These are phyloP conservation scores for Brachyptera putata DNA, from an alignment of 2,888 invertebrate species.

Conservation along the genomic window DNA sequence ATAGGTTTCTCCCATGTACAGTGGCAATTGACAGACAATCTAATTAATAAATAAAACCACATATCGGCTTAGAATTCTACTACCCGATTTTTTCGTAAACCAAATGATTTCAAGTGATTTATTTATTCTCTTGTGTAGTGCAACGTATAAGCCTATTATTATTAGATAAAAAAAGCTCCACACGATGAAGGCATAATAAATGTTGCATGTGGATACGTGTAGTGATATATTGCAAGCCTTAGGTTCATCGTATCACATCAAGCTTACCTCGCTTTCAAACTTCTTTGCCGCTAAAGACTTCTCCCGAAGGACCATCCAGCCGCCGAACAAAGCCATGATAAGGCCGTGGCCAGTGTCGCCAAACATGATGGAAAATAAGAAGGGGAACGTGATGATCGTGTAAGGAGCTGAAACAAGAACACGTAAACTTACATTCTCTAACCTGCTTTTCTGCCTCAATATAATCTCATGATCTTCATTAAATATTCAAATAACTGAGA, in stretches of 20 bases:
- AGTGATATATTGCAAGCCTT: no score
- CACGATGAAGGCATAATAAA: no score
- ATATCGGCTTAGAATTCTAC: no score
- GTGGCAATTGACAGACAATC: neutral
- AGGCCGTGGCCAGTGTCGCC: constrained; percentile 96
- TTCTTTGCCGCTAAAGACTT: constrained; percentile 84
- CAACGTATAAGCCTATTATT: neutral
- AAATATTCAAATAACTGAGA: neutral
- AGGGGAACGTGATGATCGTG: constrained; percentile 96
- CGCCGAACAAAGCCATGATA: constrained; percentile 86
- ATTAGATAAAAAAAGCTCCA: neutral
- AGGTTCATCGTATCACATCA: no score
- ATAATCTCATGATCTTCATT: no score
- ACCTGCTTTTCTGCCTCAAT: no score
- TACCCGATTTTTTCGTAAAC: no score
- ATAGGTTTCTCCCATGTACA: neutral
- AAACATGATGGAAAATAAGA: constrained; percentile 97
- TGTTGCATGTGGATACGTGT: no score
- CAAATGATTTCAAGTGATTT: neutral
- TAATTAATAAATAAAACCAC: no score
- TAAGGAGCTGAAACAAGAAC: constrained; percentile 69
- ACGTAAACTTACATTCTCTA: no score
- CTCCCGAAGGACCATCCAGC: constrained; percentile 94
- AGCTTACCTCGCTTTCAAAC: constrained; percentile 75
- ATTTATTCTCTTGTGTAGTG: neutral